Conservation (phyloP, 2,888 invertebrate species). For the Poecilobothrus nobilitatus region DNA sequence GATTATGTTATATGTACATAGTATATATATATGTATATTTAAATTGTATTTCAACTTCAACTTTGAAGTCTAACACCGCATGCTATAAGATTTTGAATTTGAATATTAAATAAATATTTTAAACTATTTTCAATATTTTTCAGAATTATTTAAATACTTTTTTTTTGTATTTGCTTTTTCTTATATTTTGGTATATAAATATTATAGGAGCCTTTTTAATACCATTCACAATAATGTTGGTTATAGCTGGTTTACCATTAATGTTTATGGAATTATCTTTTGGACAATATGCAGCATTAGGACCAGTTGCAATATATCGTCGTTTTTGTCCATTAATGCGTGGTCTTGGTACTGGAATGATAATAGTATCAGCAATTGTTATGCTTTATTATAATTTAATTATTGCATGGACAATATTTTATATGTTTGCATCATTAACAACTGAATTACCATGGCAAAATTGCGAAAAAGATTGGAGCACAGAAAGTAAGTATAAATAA, state of each 20-base stretch:
- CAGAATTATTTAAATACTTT: too few species aligned
- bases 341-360: conserved; percentile 67
- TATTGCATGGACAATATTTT: conserved; percentile 70
- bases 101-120: too few species aligned
- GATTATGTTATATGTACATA: too few species aligned
- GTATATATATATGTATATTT: too few species aligned
- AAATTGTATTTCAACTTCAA: too few species aligned
- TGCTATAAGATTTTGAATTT: too few species aligned
- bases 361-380: conserved; percentile 64
- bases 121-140: too few species aligned
- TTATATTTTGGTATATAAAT: background rate
- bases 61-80: too few species aligned
- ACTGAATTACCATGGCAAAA: conserved; percentile 63
- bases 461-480: conserved; percentile 64
- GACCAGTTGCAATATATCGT: conserved; percentile 71
- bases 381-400: conserved; percentile 70
- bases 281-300: conserved; percentile 71
- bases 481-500: conserved; percentile 48
- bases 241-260: conserved; percentile 69
- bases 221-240: conserved; percentile 71
- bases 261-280: conserved; percentile 81
- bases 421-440: conserved; percentile 61
- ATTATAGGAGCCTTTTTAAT: conserved; percentile 69
- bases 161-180: background rate
- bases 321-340: conserved; percentile 63